Evolutionary conservation across 2,888 invertebrate genomes (phyloP), one percentile per base, ranked within the genome.

Genomic region (Scaptomyza flava): DNA sequence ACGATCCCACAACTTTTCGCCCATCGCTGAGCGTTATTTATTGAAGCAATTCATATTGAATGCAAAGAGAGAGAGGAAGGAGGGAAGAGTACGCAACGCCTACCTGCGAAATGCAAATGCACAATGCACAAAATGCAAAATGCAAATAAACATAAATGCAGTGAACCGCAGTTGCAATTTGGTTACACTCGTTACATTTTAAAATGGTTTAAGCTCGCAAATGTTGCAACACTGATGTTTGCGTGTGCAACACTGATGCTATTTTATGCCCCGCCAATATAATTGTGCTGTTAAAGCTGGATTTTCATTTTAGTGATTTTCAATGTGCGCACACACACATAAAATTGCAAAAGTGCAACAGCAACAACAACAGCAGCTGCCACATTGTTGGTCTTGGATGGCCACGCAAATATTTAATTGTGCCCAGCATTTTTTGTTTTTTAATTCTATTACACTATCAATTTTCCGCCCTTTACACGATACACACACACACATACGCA

Each of bases 381-480:
- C 63, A 65, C 58, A 63, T 67, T 74, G 46, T 71, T 62, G 51
- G 56, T 34, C 34, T 23, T 53, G 61, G 46, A 62, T 66, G 65
- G 52, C 69, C 70, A 56, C 72, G 52, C 69, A 77, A 70, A 69
- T 81, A 84, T 81, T 77, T 81, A 81, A 81, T 82, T 80, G 76
- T 64, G 59, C 63, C 42, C 62, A 68, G 62, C 68, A 70, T 67
- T 52, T 52, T 61, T 62, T 61, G 78, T 82, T 78, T 64, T 58
- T 73, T 83, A 82, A 82, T 83, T 85, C 72, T 74, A 86, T 86
- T 86, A 80, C 71, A 46, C 56, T 52, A 68, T 68, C 61, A 20
- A 68, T 79, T 68, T 68, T 65, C 58, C 65, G 70, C 69, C 66
- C 74, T 57, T 71, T 74, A 50, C 63, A 45, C 43, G 51, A 30